Percentiles rank a stretch among this genome's conserved stretches.
These are phyloP conservation scores for Achlya flavicornis DNA, from an alignment of 2,888 invertebrate genomes.

Conservation along the genomic window DNA sequence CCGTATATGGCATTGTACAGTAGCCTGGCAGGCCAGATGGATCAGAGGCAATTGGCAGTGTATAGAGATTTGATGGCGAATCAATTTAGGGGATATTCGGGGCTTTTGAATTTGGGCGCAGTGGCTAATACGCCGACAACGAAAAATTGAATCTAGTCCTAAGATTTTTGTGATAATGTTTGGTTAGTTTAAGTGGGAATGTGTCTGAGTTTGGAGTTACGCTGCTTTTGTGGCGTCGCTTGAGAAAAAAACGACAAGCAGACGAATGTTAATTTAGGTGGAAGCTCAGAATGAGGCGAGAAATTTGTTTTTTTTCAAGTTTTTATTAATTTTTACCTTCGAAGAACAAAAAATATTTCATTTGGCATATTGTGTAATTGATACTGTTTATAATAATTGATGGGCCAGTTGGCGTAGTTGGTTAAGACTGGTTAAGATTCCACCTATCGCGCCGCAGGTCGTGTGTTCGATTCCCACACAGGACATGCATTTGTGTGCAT, in stretches of 20 bases:
- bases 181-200: slow-evolving; percentile 16
- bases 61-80: slow-evolving; percentile 73
- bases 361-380: no score
- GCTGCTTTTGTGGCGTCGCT: background rate
- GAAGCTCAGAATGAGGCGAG: no score
- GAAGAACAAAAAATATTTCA: no score
- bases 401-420: no score
- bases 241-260: background rate
- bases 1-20: slow-evolving; percentile 76
- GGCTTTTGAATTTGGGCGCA: slow-evolving; percentile 60
- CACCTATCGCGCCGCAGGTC: no score
- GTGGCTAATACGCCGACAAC: slow-evolving; percentile 66
- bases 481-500: no score
- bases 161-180: slow-evolving; percentile 25
- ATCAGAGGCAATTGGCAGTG: slow-evolving; percentile 70
- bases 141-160: slow-evolving; percentile 64
- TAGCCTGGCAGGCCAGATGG: slow-evolving; percentile 67
- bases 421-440: no score
- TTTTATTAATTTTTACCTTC: no score
- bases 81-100: slow-evolving; percentile 66
- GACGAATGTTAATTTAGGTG: no score
- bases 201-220: slow-evolving; percentile 5
- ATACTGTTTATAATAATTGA: no score
- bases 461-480: no score
- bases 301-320: no score